Evolutionary conservation across 2,113 vertebrate species (phyloP).

Genomic region (Xiphophorus hellerii): DNA sequence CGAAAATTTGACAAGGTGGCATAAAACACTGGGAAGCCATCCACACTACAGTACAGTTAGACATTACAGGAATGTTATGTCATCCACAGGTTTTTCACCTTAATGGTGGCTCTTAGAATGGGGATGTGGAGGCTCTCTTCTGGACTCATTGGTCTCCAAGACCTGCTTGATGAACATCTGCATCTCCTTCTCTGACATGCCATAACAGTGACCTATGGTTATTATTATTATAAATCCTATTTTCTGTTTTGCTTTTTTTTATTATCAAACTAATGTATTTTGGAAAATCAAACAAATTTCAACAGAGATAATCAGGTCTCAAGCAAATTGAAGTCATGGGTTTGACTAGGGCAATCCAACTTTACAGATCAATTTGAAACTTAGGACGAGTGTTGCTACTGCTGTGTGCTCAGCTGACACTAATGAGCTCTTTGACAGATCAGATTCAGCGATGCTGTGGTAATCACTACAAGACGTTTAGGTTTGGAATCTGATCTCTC

Average conservation of each 20-base stretch:
- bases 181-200: slow-evolving; percentile 94
- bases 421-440: no score
- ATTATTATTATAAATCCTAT: background rate
- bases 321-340: background rate
- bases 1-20: no score
- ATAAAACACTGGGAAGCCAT: background rate
- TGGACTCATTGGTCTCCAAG: slow-evolving; percentile 92
- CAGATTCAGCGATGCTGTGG: no score
- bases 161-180: slow-evolving; percentile 95
- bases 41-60: no score
- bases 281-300: no score
- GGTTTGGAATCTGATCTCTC: slow-evolving; percentile 23
- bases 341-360: background rate
- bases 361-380: no score
- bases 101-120: slow-evolving; percentile 81
- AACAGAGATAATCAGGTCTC: no score
- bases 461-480: slow-evolving; percentile 4
- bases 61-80: background rate
- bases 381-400: no score
- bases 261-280: no score
- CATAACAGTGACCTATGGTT: slow-evolving; percentile 87
- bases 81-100: slow-evolving; percentile 76
- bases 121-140: slow-evolving; percentile 87
- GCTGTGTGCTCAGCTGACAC: no score
- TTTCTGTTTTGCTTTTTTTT: background rate